Base-by-base conservation (phyloP, 2,797 vertebrate genomes). In the Acanthiza pusilla region DNA sequence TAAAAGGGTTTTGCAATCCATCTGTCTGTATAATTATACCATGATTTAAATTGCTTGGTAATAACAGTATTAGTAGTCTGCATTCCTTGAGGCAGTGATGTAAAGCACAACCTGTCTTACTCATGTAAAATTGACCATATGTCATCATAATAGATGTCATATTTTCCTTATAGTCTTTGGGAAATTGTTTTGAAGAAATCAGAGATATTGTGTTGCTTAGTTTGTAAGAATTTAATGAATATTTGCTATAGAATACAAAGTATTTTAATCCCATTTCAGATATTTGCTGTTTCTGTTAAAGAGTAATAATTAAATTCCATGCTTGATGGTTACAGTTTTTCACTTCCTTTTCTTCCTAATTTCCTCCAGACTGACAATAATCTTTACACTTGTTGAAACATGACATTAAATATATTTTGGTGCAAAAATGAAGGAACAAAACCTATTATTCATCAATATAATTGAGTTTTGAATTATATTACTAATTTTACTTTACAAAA, bases 41-140 rank as follows among this genome's bases (percentile, higher is more conserved):
- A 51, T 92, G 65, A 95, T 91, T 88, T 93, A 95, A 94, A 95
- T 94, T 92, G 67, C 79, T 89, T 95, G 36, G 36, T 91, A 92
- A 91, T 92, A 85, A 71, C 47, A 86, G 61, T 79, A 74, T 94
- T 94, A 91, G 55, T 89, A 79, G 55, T 89, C 86, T 87, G 27
- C 23, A 10, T 91, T 96, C 62, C 91, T 91, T 71, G 70, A 89
- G 71, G 82, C 66, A 51, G 38, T 50, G 75, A 78, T 79, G n/a
- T 63, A 94, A 95, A 89, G 74, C 60, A 51, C 92, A 95, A 91
- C 84, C 58, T 89, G 54, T 71, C 58, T 88, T 79, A 62, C 30
- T 86, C 4, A 6, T 71, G 55, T 93, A 79, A 91, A 95, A 80
- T 50, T 67, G 71, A 67, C 82, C 76, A 82, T 95, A 92, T 88